Percentiles rank a stretch among this genome's conserved stretches.
Evolutionary conservation across 2,888 invertebrate species (phyloP).

Genomic region (Conus canariensis): DNA sequence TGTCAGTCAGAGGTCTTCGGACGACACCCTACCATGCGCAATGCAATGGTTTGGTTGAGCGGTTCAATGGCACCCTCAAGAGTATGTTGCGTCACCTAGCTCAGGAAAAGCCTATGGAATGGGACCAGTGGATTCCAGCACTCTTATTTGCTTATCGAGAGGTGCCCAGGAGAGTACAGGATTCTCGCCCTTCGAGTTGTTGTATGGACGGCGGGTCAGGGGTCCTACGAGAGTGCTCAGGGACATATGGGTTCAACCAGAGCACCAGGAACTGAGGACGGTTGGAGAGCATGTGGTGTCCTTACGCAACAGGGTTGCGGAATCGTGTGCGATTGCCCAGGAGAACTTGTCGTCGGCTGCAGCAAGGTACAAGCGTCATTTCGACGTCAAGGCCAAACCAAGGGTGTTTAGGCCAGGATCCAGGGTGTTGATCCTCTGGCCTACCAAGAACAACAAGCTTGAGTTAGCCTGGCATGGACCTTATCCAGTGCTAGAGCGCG

Average conservation of each 20-base stretch:
- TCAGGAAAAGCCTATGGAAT: no score
- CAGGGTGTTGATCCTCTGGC: constrained; percentile 49
- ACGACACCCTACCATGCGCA: no score
- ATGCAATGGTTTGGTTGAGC: no score
- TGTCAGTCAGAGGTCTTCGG: no score
- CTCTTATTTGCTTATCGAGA: neutral
- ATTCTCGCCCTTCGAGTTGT: neutral
- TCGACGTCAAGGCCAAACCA: constrained; percentile 43
- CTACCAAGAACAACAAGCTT: constrained; percentile 47
- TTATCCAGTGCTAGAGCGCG: constrained; percentile 11
- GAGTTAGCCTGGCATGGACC: constrained; percentile 53
- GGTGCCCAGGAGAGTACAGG: neutral
- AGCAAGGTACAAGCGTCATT: constrained; percentile 41
- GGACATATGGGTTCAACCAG: neutral
- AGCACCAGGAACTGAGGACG: neutral
- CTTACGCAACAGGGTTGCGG: neutral
- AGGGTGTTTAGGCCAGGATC: constrained; percentile 43
- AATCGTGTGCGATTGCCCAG: neutral
- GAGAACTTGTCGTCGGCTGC: constrained; percentile 27
- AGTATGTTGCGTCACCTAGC: no score
- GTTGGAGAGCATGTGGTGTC: neutral
- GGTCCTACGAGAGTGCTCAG: neutral
- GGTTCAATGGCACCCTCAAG: no score
- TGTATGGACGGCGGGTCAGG: neutral
- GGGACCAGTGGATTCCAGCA: neutral